Conservation (phyloP, 2,888 invertebrate species). For the Pachliopta kotzebuea region DNA sequence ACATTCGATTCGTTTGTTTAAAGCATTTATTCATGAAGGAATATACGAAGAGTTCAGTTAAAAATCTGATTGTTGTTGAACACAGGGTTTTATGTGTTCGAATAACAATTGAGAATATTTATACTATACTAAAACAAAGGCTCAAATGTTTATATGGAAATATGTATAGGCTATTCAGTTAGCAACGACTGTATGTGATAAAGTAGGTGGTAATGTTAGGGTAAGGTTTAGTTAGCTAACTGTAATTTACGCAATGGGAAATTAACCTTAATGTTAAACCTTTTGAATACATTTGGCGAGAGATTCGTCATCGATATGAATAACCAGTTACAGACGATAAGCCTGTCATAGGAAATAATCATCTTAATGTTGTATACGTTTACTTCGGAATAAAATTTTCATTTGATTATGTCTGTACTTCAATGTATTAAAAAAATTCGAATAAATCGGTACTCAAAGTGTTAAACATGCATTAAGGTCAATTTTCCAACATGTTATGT, state of each 20-base stretch:
- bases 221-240: conserved; percentile 11
- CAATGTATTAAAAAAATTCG: too few species aligned
- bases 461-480: not conserved
- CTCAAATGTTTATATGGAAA: conserved; percentile 44
- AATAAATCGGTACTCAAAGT: too few species aligned
- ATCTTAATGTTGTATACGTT: too few species aligned
- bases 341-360: too few species aligned
- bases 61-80: conserved; percentile 38
- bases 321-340: too few species aligned
- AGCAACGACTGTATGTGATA: conserved; percentile 32
- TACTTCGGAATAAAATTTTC: too few species aligned
- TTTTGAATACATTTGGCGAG: too few species aligned
- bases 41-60: not conserved
- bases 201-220: conserved; percentile 16
- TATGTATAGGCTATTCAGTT: conserved; percentile 27
- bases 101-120: conserved; percentile 36
- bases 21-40: not conserved
- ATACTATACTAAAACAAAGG: conserved; percentile 41
- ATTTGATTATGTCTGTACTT: too few species aligned
- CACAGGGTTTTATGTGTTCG: conserved; percentile 64
- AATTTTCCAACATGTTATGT: conserved; percentile 2
- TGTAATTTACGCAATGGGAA: conserved; percentile 6
- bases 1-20: not conserved
- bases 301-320: too few species aligned
- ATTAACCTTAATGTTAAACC: conserved; percentile 7